Conservation (phyloP, 1,140 invertebrate species). For the Phymastichus coffea region DNA sequence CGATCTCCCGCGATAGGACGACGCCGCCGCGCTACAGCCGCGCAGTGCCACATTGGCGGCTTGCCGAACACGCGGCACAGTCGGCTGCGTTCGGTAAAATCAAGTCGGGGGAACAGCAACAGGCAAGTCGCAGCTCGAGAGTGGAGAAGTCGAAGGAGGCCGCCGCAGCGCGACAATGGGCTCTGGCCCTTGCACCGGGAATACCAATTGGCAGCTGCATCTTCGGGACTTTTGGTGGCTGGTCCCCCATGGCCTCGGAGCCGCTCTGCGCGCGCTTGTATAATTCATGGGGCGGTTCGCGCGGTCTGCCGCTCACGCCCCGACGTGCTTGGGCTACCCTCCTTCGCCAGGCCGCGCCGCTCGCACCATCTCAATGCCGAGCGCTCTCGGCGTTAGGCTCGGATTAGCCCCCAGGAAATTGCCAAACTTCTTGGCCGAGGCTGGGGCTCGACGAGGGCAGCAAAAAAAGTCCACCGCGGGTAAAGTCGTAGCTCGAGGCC, state of each 20-base stretch:
- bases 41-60: no score
- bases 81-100: no score
- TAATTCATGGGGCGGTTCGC: constrained; percentile 54
- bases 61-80: no score
- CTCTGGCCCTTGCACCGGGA: no score
- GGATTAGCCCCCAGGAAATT: constrained; percentile 58
- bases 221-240: constrained; percentile 30
- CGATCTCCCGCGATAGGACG: no score
- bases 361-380: constrained; percentile 53
- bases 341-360: not conserved
- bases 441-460: not conserved
- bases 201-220: no score
- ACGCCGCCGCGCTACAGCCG: no score
- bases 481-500: constrained; percentile 51
- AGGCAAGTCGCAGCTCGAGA: no score
- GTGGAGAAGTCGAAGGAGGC: no score
- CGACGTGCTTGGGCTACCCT: no score
- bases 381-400: constrained; percentile 32
- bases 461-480: constrained; percentile 51
- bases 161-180: no score
- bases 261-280: constrained; percentile 47
- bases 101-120: no score
- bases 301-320: constrained; percentile 35
- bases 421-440: constrained; percentile 54
- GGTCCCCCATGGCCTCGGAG: constrained; percentile 1